A percentile compares a stretch with the other conserved stretches of the same genome.
Conservation (phyloP, 2,797 vertebrate species). For the Todus mexicanus region DNA sequence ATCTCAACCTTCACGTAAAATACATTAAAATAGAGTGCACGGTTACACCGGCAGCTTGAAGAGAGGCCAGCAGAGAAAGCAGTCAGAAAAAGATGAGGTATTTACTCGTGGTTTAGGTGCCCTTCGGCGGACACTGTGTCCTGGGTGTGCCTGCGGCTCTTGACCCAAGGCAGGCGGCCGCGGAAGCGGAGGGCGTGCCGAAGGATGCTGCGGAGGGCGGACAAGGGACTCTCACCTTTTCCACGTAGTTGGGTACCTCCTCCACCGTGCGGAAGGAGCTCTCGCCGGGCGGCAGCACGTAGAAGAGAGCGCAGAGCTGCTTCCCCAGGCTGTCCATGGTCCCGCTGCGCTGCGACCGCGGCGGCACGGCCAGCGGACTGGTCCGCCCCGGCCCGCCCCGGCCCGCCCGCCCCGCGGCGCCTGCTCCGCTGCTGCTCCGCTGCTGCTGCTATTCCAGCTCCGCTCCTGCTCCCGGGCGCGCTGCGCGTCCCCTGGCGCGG, state of each 20-base stretch:
- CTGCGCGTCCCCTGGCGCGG: too few relatives aligned
- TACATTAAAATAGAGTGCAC: rapidly evolving
- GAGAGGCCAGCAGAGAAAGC: neutral
- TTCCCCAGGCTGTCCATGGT: conserved; percentile 10
- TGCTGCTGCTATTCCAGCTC: too few relatives aligned
- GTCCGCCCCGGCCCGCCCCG: neutral
- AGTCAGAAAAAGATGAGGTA: neutral
- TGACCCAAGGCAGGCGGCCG: too few relatives aligned
- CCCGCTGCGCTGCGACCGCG: too few relatives aligned
- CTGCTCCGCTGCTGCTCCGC: too few relatives aligned
- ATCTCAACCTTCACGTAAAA: neutral
- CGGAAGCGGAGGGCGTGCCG: neutral
- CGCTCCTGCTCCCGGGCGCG: too few relatives aligned
- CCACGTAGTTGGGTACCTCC: conserved; percentile 85
- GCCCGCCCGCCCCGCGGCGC: neutral
- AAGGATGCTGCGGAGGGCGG: neutral
- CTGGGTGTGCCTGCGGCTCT: rapidly evolving
- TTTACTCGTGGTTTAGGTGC: neutral
- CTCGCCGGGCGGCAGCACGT: conserved; percentile 81
- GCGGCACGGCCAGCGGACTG: neutral
- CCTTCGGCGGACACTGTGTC: rapidly evolving
- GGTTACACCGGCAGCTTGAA: neutral
- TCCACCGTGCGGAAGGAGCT: conserved; percentile 80
- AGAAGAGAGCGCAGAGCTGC: conserved; percentile 81
- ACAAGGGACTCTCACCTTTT: conserved; percentile 80